These are phyloP conservation scores for Panzeria rudis DNA, from an alignment of 2,888 invertebrate genomes.

Conservation along the genomic window DNA sequence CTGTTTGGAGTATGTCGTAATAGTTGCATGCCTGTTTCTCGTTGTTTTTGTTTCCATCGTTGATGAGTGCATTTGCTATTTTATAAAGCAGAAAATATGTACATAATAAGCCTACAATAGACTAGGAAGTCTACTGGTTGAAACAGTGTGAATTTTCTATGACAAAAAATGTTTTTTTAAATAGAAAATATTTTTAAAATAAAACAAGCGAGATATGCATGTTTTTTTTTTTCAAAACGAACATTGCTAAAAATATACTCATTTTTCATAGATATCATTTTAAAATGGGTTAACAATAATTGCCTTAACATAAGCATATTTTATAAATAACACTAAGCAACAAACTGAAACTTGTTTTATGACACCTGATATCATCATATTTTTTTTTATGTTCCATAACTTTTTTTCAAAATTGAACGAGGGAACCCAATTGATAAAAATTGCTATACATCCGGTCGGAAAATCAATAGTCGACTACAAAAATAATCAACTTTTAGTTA, in stretches of 20 bases:
- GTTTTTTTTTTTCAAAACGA: not conserved
- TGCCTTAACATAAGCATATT: not conserved
- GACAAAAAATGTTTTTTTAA: slow-evolving; percentile 7
- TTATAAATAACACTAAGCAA: not conserved
- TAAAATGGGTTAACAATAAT: slow-evolving; percentile 15
- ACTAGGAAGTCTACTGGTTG: slow-evolving; percentile 65
- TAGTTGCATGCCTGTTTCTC: slow-evolving; percentile 37
- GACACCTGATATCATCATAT: too few relatives aligned
- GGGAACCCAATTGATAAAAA: too few relatives aligned
- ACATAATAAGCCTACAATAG: slow-evolving; percentile 48
- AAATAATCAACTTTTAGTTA: too few relatives aligned
- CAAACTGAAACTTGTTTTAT: too few relatives aligned
- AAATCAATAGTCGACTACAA: too few relatives aligned
- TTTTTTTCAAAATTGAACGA: too few relatives aligned
- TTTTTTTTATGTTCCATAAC: too few relatives aligned
- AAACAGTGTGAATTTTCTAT: slow-evolving; percentile 52
- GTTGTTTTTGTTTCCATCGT: slow-evolving; percentile 28
- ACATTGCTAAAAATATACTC: not conserved
- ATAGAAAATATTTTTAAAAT: slow-evolving; percentile 3
- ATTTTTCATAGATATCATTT: not conserved
- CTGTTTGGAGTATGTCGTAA: slow-evolving; percentile 59
- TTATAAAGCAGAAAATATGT: slow-evolving; percentile 12
- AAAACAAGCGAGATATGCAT: not conserved
- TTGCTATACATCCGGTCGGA: too few relatives aligned
- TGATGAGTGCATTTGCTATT: slow-evolving; percentile 61